Conservation (phyloP, 2,888 invertebrate genomes). For the Linnaemya tessellans region DNA sequence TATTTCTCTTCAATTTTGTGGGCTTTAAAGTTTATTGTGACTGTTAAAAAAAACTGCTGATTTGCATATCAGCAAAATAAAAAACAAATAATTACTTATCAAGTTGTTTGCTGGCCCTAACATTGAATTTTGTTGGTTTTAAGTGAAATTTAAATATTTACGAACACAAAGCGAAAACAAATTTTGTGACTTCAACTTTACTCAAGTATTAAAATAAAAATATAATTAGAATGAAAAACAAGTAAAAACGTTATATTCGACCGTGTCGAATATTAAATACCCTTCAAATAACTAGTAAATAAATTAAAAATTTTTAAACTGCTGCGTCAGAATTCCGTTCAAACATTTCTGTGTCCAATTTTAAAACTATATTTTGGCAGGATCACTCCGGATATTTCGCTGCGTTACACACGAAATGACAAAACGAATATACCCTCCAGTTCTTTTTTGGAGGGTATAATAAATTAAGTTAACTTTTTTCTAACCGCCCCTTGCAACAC, state of each 20-base stretch:
- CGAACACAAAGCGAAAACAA: neutral
- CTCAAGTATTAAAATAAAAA: neutral
- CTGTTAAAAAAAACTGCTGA: slow-evolving; percentile 17
- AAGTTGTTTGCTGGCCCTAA: slow-evolving; percentile 36
- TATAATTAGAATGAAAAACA: slow-evolving; percentile 7
- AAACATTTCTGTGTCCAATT: no score
- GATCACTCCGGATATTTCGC: no score
- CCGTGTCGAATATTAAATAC: no score
- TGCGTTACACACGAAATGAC: no score
- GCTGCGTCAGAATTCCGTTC: no score
- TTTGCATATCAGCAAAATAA: slow-evolving; percentile 48
- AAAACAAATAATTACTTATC: slow-evolving; percentile 9
- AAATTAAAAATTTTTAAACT: neutral
- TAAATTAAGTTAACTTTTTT: no score
- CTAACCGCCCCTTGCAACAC: neutral
- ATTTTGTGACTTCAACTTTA: neutral
- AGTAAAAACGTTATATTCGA: no score
- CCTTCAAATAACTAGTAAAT: neutral
- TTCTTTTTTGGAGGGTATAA: no score
- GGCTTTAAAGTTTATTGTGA: slow-evolving; percentile 26
- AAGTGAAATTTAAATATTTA: slow-evolving; percentile 6
- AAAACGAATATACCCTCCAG: no score
- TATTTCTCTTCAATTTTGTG: neutral
- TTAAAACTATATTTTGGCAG: no score
- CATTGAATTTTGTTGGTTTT: slow-evolving; percentile 28